Evolutionary conservation across 2,113 vertebrate genomes (phyloP), one percentile per base, ranked within the genome.

Genomic region (Anas platyrhynchos): DNA sequence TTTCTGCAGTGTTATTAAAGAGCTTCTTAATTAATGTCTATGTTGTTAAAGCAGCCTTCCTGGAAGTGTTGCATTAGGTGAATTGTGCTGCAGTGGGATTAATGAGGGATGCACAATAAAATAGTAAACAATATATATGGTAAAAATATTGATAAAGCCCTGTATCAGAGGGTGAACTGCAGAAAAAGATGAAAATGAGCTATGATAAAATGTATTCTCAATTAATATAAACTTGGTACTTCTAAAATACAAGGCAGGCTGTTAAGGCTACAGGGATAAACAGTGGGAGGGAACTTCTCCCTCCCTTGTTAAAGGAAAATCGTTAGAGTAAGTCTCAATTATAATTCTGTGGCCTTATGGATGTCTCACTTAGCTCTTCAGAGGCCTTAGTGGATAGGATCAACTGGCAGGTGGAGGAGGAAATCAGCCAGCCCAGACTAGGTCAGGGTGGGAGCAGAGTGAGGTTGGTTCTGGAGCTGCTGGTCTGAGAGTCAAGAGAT

Each of bases 361-460:
- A 13, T 56, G 29, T 62, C 46, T 48, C 18, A 0, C 13, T 38
- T 54, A 13, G 11, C 48, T 76, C 63, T 41, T 36, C 32, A 38
- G 54, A 59, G 20, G 32, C 48, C 9, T 17, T 5, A 4, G 25
- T 22, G 59, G 11, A 3, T 6, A 8, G 61, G 46, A 38, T 13
- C 3, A 5, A 9, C 16, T 46, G 22, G n/a, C 43, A 59, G 54
- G 62, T 31, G 38, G 71, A 16, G n/a, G 13, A 1, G 16, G 72
- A 27, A 71, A 13, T 54, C 31, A 61, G 15, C 27, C 59, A 22
- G 21, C 58, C 58, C 32, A 83, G 5, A 41, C 69, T 5, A 31
- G 62, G 58, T 3, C 0, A 0, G 16, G 11, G 21, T 6, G 17
- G 59, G 44, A 15, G 13, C n/a, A 32, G 31, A 41, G 43, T 0